Evolutionary conservation across 2,888 invertebrate genomes (phyloP).

Genomic region (Xanthia icteritia): DNA sequence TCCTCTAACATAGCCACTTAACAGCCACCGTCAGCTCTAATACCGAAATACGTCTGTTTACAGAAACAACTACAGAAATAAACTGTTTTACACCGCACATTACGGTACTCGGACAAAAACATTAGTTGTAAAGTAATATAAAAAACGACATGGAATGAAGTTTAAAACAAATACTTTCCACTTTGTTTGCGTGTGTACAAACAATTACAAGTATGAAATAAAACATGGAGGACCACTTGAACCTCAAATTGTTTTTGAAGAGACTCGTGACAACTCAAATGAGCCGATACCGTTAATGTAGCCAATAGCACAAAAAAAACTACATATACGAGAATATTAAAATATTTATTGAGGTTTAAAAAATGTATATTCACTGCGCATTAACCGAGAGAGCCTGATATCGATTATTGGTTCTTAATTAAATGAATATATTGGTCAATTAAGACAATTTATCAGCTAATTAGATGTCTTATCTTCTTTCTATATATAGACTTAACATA

Average conservation of each 20-base stretch:
- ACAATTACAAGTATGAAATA: conserved; percentile 72
- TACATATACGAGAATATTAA: conserved; percentile 13
- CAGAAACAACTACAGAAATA: conserved; percentile 32
- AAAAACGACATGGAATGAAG: conserved; percentile 58
- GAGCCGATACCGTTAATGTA: conserved; percentile 68
- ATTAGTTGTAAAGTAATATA: conserved; percentile 32
- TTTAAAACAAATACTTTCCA: conserved; percentile 67
- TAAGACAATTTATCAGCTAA: conserved; percentile 23
- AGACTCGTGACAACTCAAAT: conserved; percentile 62
- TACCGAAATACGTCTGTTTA: conserved; percentile 21
- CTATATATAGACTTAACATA: not conserved
- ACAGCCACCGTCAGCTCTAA: conserved; percentile 17
- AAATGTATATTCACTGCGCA: not conserved
- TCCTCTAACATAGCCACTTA: conserved; percentile 22
- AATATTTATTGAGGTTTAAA: conserved; percentile 13
- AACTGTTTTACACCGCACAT: conserved; percentile 31
- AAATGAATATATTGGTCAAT: conserved; percentile 17
- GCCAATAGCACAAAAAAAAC: conserved; percentile 37
- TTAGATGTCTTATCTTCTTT: not conserved
- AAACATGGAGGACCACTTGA: conserved; percentile 68
- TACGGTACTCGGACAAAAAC: conserved; percentile 49
- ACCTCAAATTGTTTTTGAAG: conserved; percentile 60
- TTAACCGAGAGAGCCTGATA: not conserved
- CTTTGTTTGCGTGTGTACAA: conserved; percentile 79
- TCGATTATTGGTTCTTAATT: conserved; percentile 8